Evolutionary conservation across 2,888 invertebrate genomes (phyloP), one percentile per base, ranked within the genome.

Genomic region (Drosophila conformis): DNA sequence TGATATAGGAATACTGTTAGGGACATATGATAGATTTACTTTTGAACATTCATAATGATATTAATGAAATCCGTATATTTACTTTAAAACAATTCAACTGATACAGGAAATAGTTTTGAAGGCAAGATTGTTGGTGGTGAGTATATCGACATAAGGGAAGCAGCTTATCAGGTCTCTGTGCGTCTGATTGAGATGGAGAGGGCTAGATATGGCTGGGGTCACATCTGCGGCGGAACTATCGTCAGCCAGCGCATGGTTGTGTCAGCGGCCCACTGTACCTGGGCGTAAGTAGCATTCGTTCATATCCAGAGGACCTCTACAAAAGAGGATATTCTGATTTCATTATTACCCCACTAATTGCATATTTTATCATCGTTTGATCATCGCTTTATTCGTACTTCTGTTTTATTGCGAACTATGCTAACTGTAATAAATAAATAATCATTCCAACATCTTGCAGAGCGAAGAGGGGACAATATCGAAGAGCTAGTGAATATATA

Each of bases 91-190:
- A 11, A 51, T 18, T 6, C 6, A 29, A 27, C 27, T 27, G 29
- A 10, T 15, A 0, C 76, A 4, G 87, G 82, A n/a, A 69, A 81
- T 0, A 90, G 84, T 66, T 77, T 92, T 4, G 73, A 88, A 56
- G 90, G 89, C 7, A 92, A 86, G 66, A 80, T 92, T 5, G 78
- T 91, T 60, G 92, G 92, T 1, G 92, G 92, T 2, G 18, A 0
- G 63, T 1, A 82, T 84, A 15, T 31, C 25, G 15, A 11, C 4
- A 87, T 86, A 25, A 6, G 0, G 0, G 25, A 63, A 2, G 85
- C 86, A 0, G 82, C 80, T 0, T 90, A 90, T 57, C 88, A 87
- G 59, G 90, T 85, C 10, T 92, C 92, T 0, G 67, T 92, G 4
- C 90, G 92, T 33, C 63, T 92, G 25, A 79, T 76, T 15, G 11